Base-by-base conservation (phyloP, 2,888 invertebrate species). In the Hypercompe scribonia region DNA sequence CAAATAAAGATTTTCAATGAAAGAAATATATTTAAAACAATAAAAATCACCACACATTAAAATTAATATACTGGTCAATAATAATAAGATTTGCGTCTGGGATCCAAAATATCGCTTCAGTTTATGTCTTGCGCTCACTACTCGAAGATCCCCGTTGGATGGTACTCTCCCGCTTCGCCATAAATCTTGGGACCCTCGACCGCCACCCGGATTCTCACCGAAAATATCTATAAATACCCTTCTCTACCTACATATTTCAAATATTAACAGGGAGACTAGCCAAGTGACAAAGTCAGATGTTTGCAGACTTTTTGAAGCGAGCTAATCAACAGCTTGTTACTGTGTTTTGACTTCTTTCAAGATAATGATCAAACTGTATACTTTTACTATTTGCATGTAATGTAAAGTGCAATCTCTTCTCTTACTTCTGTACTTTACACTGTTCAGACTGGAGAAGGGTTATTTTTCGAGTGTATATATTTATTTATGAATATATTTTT, bases 101-200 rank as follows among this genome's bases (percentile, higher is more conserved):
- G 8, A 33, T 42, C 10, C 15, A 31, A 2, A 50, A 33, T 64
- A 31, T 70, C 86, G 80, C 86, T 46, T 28, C 28, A 70, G 74
- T 88, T 80, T 80, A 31, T 84, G n/a, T n/a, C 77, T 86, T 86
- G 75, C 7, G 72, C 87, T 87, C 74, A 54, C 72, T 80, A 82
- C 80, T 84, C 85, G 87, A 91, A 92, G 91, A 94, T 92, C 94
- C 93, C 94, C 91, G 92, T 94, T 94, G 93, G 95, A 94, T 94
- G 94, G 94, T 92, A 92, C 94, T 94, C 95, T 93, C 95, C 94
- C 94, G 92, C 92, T 94, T 90, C 86, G 93, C 94, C 93, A 95
- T 95, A 95, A 95, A 95, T 95, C 95, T 95, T 93, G 90, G 92
- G 91, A 94, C 95, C 95, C 95, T 95, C 95, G 94, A 91, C 94